Evolutionary conservation across 1,140 invertebrate genomes (phyloP), one percentile per base, ranked within the genome.

Genomic region (Lutraria rhynchaena): DNA sequence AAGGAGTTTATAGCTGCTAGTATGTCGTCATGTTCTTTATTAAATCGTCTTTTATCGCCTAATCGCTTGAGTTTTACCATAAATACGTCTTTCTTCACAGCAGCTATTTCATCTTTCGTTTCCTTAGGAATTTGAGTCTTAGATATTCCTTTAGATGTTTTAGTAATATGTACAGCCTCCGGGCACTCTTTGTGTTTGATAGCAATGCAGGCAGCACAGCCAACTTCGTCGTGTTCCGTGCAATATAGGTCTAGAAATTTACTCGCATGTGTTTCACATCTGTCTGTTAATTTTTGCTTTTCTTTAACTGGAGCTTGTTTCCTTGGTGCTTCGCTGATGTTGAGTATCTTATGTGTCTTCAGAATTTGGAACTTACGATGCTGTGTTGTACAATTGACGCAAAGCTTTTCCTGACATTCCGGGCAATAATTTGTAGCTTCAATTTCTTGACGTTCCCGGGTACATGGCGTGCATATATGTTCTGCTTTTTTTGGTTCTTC

Each of bases 321-420:
- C 37, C 15, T 24, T 33, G 75, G 75, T 27, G 75, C 60, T 37
- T 61, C 75, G 13, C 63, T 41, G 3, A 78, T 29, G 9, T 60
- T 60, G 1, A 67, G 9, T 17, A 78, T 31, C 27, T 67, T 65
- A 24, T 78, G 75, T 1, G 75, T 67, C n/a, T 67, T 78, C 13
- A 78, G 61, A 37, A 78, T 67, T 13, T 55, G 75, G 29, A 78
- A 78, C 33, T 67, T 65, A 33, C 22, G 1, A 41, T 78, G 75
- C 24, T 78, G 75, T 17, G 44, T 37, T 17, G 27, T 51, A n/a
- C 75, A 78, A 3, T 11, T 29, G 17, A 44, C n/a, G 57, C 75
- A 78, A 0, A 78, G 75, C 29, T 41, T 78, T 29, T 78, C 75
- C 3, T 78, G 55, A n/a, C 75, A 78, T 1, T 78, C 75, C 1